These are phyloP conservation scores for Ophion ventricosus DNA, from an alignment of 2,888 invertebrate species.

Conservation along the genomic window DNA sequence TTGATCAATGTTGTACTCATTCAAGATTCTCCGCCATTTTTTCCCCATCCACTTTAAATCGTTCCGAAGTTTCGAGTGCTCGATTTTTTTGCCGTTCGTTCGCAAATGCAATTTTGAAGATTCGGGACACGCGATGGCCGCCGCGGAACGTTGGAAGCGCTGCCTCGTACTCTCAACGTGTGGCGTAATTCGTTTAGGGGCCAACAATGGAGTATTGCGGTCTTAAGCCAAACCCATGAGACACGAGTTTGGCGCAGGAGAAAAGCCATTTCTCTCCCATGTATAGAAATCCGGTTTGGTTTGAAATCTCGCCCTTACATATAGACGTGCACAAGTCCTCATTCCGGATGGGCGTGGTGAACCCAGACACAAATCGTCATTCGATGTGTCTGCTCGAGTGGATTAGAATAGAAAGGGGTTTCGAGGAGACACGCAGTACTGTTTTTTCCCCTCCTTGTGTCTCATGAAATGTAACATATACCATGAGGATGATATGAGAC, in stretches of 20 bases:
- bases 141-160: conserved; percentile 37
- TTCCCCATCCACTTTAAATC: no score
- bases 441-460: conserved; percentile 21
- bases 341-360: conserved; percentile 73
- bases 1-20: no score
- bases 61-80: no score
- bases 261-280: conserved; percentile 14
- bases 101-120: not conserved
- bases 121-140: conserved; percentile 42
- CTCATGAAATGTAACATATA: conserved; percentile 33
- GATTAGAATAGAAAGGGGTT: conserved; percentile 74
- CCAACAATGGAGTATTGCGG: conserved; percentile 69
- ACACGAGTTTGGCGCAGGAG: conserved; percentile 33
- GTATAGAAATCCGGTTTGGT: conserved; percentile 63
- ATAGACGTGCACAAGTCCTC: conserved; percentile 48
- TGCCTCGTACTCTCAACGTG: conserved; percentile 19
- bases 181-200: conserved; percentile 47
- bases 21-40: no score
- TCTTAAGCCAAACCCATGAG: conserved; percentile 70
- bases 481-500: conserved; percentile 1
- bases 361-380: conserved; percentile 73
- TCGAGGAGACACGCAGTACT: conserved; percentile 39
- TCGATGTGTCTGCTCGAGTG: conserved; percentile 75
- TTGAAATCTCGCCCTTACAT: conserved; percentile 35
- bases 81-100: not conserved